phyloP scores from a whole-genome alignment of 2,888 invertebrate genomes.

The Autographa gamma region DNA sequence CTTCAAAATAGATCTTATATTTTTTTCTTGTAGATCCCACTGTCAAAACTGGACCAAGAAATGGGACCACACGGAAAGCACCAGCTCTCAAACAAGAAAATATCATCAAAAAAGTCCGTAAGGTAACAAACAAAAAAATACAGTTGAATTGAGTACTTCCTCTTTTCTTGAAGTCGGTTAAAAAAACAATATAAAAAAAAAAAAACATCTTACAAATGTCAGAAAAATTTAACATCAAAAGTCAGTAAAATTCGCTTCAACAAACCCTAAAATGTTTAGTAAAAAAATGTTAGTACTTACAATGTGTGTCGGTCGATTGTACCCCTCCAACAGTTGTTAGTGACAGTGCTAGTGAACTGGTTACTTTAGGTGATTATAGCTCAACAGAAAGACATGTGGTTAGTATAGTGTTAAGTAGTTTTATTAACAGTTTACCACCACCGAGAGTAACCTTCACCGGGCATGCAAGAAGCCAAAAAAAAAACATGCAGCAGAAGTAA shows the following conservation, averaged over 20 bases:
- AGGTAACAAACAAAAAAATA: no score
- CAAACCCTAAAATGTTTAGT: constrained; percentile 25
- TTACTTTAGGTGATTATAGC: constrained; percentile 79
- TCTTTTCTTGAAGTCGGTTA: no score
- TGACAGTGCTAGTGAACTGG: constrained; percentile 73
- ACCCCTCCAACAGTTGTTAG: constrained; percentile 64
- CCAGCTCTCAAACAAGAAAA: no score
- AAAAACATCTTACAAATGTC: no score
- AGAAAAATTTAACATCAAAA: no score
- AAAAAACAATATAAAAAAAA: no score
- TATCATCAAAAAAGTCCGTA: no score
- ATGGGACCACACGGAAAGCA: no score
- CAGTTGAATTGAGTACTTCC: no score
- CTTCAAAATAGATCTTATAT: no score
- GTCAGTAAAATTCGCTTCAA: constrained; percentile 27
- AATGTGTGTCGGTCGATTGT: constrained; percentile 30
- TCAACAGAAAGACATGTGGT: constrained; percentile 82
- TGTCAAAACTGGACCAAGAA: no score
- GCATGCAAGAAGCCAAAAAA: constrained; percentile 22
- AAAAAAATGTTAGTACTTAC: constrained; percentile 58
- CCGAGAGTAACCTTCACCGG: constrained; percentile 67
- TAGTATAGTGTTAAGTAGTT: constrained; percentile 70
- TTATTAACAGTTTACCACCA: constrained; percentile 62
- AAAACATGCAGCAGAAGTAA: constrained; percentile 26
- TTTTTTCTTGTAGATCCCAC: no score